Evolutionary conservation across 1,140 invertebrate genomes (phyloP).

Genomic region (Stegodyphus mimosarum): DNA sequence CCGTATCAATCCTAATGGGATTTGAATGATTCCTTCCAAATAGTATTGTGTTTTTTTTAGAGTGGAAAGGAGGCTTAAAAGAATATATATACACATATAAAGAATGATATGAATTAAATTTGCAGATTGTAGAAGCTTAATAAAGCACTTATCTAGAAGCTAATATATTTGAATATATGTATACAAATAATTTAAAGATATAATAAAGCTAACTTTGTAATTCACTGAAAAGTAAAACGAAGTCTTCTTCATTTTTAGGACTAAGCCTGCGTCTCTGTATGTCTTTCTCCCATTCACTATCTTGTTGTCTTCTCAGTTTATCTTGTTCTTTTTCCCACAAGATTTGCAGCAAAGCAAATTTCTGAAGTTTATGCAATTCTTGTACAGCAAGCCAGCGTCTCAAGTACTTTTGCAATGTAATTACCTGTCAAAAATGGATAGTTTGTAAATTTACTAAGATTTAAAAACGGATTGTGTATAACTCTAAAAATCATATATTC

Average conservation of each 20-base stretch:
- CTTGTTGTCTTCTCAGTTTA: background rate
- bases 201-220: constrained; percentile 25
- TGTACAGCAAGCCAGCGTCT: constrained; percentile 26
- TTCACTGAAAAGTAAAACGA: constrained; percentile 38
- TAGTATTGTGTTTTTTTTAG: background rate
- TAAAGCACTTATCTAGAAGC: background rate
- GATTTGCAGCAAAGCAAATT: background rate
- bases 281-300: constrained; percentile 8
- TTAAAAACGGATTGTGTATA: too few relatives aligned
- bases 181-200: background rate
- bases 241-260: constrained; percentile 29
- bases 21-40: background rate
- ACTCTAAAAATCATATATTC: too few relatives aligned
- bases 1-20: too few relatives aligned
- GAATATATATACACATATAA: background rate
- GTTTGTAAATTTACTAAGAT: too few relatives aligned
- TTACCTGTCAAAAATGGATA: constrained; percentile 8
- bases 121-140: background rate
- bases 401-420: constrained; percentile 31
- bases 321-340: constrained; percentile 29
- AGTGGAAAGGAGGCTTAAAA: background rate
- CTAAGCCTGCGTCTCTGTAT: constrained; percentile 11
- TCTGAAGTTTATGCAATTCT: constrained; percentile 24
- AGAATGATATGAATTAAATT: background rate
- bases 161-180: background rate